phyloP scores from a whole-genome alignment of 2,888 invertebrate genomes.

The Callimorpha dominula region DNA sequence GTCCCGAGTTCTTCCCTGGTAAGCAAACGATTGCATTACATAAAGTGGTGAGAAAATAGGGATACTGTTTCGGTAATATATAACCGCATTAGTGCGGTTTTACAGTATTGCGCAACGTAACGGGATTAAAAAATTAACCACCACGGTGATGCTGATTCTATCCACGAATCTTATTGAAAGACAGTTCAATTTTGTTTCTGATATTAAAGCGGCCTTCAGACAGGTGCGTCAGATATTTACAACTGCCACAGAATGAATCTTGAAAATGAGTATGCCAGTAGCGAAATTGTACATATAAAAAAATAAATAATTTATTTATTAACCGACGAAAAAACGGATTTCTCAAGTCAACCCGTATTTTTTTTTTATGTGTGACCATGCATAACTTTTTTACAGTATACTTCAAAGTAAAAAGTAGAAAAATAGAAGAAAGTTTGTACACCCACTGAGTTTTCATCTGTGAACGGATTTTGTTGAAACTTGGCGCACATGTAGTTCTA shows the following conservation, averaged over 20 bases:
- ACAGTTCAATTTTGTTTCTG: neutral
- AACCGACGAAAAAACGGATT: too few species aligned
- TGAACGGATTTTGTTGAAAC: too few species aligned
- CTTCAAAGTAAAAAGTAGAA: too few species aligned
- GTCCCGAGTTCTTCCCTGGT: constrained; percentile 29
- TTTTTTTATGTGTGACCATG: too few species aligned
- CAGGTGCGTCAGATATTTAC: neutral
- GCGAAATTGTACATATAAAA: too few species aligned
- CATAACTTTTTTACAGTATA: too few species aligned
- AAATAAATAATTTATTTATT: too few species aligned
- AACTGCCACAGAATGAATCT: neutral
- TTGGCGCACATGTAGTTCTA: too few species aligned
- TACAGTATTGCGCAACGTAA: constrained; percentile 24
- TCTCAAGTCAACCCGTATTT: too few species aligned
- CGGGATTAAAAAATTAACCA: constrained; percentile 15
- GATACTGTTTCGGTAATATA: constrained; percentile 34
- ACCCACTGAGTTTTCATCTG: too few species aligned
- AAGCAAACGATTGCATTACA: constrained; percentile 44
- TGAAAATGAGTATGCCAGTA: neutral
- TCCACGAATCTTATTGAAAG: neutral
- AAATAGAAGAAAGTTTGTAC: too few species aligned
- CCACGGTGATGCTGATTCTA: neutral
- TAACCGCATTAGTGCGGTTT: constrained; percentile 49
- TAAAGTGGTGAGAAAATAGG: constrained; percentile 42
- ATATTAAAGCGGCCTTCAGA: neutral